A percentile compares a stretch with the other conserved stretches of the same genome.
Conservation (phyloP, 2,888 invertebrate species). For the Crocallis elinguaria region DNA sequence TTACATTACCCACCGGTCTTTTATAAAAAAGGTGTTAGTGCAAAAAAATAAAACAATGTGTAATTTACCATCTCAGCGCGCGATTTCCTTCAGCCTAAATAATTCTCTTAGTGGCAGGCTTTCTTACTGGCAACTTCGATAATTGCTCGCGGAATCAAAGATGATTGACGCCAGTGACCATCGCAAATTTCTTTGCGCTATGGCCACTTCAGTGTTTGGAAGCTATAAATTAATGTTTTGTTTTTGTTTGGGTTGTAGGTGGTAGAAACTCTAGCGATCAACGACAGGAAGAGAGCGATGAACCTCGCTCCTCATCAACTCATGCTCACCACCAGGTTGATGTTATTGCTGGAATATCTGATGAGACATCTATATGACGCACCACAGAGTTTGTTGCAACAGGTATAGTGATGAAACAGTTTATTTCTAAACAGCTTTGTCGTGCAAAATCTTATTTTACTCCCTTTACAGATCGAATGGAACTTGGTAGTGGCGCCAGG, state of each 20-base stretch:
- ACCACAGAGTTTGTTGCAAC: constrained; percentile 92
- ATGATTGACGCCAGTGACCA: no score
- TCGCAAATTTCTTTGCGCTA: no score
- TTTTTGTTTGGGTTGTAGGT: constrained; percentile 51
- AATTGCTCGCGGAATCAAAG: no score
- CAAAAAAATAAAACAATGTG: no score
- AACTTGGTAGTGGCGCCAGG: constrained; percentile 79
- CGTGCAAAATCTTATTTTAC: no score
- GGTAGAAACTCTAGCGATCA: constrained; percentile 73
- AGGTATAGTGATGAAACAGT: constrained; percentile 80
- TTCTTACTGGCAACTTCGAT: no score
- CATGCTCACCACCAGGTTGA: constrained; percentile 91
- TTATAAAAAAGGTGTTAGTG: no score
- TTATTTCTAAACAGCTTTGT: background rate
- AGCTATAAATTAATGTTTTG: background rate
- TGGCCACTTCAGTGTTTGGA: no score
- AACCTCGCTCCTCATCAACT: constrained; percentile 86
- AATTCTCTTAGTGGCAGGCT: no score
- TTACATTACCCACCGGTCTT: no score
- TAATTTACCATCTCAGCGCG: no score
- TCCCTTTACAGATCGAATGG: constrained; percentile 72
- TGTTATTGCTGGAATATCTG: constrained; percentile 96
- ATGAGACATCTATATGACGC: constrained; percentile 98
- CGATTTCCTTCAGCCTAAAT: no score
- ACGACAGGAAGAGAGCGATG: constrained; percentile 69